Evolutionary conservation across 53 echinoderm and acorn worm genomes (phyloP).

Genomic region (Luidia sarsii): DNA sequence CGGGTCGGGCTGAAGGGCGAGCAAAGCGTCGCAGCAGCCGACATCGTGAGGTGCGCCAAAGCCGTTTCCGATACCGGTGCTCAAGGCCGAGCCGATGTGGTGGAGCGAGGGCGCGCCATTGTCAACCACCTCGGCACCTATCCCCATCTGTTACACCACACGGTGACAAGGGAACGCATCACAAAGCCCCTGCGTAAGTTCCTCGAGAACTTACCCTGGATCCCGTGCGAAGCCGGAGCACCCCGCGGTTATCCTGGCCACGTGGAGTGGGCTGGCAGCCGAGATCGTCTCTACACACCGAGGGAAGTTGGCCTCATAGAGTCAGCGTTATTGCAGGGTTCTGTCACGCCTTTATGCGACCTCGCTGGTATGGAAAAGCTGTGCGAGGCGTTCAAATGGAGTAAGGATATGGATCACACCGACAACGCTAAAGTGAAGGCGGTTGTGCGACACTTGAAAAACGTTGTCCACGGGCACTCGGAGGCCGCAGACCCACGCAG

Average conservation of each 20-base stretch:
- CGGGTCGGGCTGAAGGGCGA: slow-evolving; percentile 36
- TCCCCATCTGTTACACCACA: slow-evolving; percentile 23
- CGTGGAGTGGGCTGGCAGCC: slow-evolving; percentile 38
- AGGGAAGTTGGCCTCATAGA: not conserved
- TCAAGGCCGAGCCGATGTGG: not conserved
- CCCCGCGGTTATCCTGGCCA: slow-evolving; percentile 15
- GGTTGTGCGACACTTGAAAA: slow-evolving; percentile 25
- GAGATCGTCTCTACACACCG: slow-evolving; percentile 20
- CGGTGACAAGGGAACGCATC: not conserved
- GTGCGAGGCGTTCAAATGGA: slow-evolving; percentile 13
- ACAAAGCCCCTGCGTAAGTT: not conserved
- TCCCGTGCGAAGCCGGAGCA: slow-evolving; percentile 36
- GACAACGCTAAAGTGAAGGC: not conserved
- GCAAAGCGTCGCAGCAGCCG: slow-evolving; percentile 5
- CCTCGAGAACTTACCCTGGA: slow-evolving; percentile 27
- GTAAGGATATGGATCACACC: not conserved
- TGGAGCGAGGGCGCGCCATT: slow-evolving; percentile 14
- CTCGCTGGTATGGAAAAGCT: not conserved
- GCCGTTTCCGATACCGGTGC: slow-evolving; percentile 18
- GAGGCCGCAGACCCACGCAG: not conserved
- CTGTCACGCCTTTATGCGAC: slow-evolving; percentile 26
- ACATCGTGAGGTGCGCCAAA: slow-evolving; percentile 19
- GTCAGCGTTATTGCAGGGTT: slow-evolving; percentile 2
- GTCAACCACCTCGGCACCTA: slow-evolving; percentile 19
- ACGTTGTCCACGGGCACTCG: not conserved